Conservation (phyloP, 2,113 vertebrate genomes). For the Xerus inauris region DNA sequence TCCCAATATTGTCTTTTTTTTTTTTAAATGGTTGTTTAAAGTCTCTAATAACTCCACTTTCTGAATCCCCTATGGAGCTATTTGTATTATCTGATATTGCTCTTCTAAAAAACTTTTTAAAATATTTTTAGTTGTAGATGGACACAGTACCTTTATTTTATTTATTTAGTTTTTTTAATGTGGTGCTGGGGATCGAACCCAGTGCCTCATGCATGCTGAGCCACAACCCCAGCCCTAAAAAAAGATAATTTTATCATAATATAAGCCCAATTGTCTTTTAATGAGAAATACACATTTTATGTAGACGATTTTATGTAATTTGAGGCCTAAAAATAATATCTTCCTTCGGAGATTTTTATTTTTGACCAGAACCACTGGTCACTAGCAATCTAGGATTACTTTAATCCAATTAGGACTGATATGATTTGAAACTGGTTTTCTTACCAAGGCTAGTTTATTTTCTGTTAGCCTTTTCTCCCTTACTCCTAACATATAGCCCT, state of each 20-base stretch:
- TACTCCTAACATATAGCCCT: neutral
- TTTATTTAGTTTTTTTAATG: no score
- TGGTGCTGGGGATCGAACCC: no score
- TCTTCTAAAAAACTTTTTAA: neutral
- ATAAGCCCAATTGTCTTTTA: slow-evolving; percentile 5
- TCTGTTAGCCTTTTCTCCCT: neutral
- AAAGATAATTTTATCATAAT: slow-evolving; percentile 45
- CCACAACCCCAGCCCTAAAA: no score
- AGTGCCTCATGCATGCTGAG: no score
- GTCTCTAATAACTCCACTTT: slow-evolving; percentile 19
- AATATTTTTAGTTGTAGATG: no score
- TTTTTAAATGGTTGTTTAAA: slow-evolving; percentile 3
- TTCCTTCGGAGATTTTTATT: slow-evolving; percentile 11
- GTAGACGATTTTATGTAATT: neutral
- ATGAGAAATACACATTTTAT: neutral
- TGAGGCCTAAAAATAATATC: neutral
- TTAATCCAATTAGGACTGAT: neutral
- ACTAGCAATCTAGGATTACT: neutral
- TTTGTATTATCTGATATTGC: slow-evolving; percentile 5
- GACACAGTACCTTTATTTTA: no score
- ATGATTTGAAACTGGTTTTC: slow-evolving; percentile 34
- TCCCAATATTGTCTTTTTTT: neutral
- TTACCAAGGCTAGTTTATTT: slow-evolving; percentile 16
- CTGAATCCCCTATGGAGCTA: neutral
- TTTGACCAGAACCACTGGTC: neutral